Conservation (phyloP, 2,113 vertebrate species). For the Microtus montanus region DNA sequence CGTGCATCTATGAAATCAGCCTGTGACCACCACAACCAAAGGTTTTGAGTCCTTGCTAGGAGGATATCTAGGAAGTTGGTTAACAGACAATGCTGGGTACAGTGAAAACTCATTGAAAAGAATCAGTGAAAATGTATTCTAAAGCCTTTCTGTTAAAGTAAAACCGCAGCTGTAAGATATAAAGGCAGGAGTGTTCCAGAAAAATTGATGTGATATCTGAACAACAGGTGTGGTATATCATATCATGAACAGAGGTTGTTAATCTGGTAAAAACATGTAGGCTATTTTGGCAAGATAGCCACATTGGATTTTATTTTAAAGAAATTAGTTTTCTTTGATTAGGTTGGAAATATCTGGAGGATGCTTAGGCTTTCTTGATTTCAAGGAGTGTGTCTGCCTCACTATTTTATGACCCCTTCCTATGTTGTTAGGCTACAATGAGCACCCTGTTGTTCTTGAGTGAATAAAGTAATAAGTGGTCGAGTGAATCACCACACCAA, state of each 20-base stretch:
- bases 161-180: not conserved
- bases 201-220: not conserved
- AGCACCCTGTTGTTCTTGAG: not conserved
- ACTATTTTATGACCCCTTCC: not conserved
- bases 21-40: not conserved
- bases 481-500: not conserved
- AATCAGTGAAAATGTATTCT: not conserved
- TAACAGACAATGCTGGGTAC: not conserved
- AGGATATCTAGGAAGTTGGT: not conserved
- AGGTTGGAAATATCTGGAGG: not conserved
- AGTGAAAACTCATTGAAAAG: not conserved
- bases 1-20: not conserved
- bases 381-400: not conserved
- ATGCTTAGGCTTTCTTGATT: not conserved
- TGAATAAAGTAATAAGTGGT: not conserved
- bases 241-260: not conserved
- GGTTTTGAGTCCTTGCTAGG: not conserved
- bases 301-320: not conserved
- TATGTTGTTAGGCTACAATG: not conserved
- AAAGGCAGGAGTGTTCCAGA: not conserved
- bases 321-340: not conserved
- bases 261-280: conserved; percentile 5
- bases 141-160: conserved; percentile 2
- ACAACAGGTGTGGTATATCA: not conserved
- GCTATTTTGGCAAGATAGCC: not conserved